Percentiles rank a stretch among this genome's conserved stretches.
These are phyloP conservation scores for Micrasema minimum DNA, from an alignment of 1,140 invertebrate genomes.

Conservation along the genomic window DNA sequence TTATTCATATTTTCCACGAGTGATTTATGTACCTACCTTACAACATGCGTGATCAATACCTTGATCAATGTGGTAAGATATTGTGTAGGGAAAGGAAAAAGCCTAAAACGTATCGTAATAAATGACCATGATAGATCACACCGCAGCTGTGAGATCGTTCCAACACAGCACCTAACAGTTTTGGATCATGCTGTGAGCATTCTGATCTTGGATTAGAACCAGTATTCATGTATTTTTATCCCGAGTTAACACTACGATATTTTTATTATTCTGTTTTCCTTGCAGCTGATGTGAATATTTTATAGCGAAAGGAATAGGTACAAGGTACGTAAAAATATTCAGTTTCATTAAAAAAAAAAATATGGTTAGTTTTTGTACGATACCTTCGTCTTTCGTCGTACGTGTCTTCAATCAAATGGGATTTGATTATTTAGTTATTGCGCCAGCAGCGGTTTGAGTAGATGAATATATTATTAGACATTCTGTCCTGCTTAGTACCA, in stretches of 20 bases:
- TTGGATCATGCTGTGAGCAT: slow-evolving; percentile 26
- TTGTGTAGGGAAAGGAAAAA: slow-evolving; percentile 30
- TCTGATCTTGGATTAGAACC: slow-evolving; percentile 28
- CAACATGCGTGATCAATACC: slow-evolving; percentile 1
- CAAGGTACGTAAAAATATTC: no score
- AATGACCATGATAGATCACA: slow-evolving; percentile 39
- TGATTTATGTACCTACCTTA: slow-evolving; percentile 16
- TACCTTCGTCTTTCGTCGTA: no score
- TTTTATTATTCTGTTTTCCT: no score
- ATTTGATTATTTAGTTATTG: no score
- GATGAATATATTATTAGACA: no score
- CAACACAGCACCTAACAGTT: slow-evolving; percentile 17
- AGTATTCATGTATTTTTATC: slow-evolving; percentile 21
- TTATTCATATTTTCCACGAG: slow-evolving; percentile 2
- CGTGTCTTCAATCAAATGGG: no score
- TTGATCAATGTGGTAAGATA: slow-evolving; percentile 35
- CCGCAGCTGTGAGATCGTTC: slow-evolving; percentile 26
- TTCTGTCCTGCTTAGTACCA: no score
- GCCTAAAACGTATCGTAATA: slow-evolving; percentile 37
- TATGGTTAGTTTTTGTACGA: no score
- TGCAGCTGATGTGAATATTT: no score
- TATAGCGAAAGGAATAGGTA: no score
- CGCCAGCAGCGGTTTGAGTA: no score
- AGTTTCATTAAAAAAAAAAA: no score
- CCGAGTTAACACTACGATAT: slow-evolving; percentile 1